Base-by-base conservation (phyloP, 1,140 invertebrate species). In the Trachelipus rathkii region DNA sequence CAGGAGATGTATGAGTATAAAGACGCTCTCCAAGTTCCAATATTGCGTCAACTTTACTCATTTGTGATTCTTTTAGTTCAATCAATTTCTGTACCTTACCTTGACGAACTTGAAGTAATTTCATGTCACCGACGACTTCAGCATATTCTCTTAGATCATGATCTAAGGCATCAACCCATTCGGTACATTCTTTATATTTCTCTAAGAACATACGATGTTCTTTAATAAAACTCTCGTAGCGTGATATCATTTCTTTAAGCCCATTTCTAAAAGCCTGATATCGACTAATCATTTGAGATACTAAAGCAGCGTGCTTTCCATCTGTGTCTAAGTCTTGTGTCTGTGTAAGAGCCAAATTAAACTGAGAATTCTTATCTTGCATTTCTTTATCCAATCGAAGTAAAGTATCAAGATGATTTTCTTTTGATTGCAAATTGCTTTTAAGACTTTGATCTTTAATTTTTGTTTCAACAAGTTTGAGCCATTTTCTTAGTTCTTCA, bases 381-480 rank as follows among this genome's bases (percentile, higher is more conserved):
- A 98, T 91, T 82, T 94, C 92, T 78, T 88, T 86, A 83, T 94
- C 90, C 53, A 95, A 85, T 44, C 86, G 86, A 81, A 91, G 90
- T 0, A 97, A 86, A 83, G 93, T 94, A 53, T 92, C 88, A 43
- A 96, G 87, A 86, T 97, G 92, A 13, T 86, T 85, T 77, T 90
- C 85, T 84, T 98, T 98, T 0, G 93, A 89, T 77, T 92, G 91
- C 21, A 93, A 88, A 8, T 90, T 93, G 83, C 90, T 94, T 84
- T 94, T 95, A 7, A 97, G 86, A 81, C 92, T 93, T 85, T 95
- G 93, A 84, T 97, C 95, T 85, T 94, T 94, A 0, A 96, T 87
- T 83, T 92, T 89, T 21, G 87, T 87, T 86, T 97, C 95, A 83
- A 92, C 92, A 60, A 91, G 87, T 82, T 93, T 92, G 15, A 95